phyloP scores from a whole-genome alignment of 2,113 vertebrate genomes.

The Saccopteryx leptura region DNA sequence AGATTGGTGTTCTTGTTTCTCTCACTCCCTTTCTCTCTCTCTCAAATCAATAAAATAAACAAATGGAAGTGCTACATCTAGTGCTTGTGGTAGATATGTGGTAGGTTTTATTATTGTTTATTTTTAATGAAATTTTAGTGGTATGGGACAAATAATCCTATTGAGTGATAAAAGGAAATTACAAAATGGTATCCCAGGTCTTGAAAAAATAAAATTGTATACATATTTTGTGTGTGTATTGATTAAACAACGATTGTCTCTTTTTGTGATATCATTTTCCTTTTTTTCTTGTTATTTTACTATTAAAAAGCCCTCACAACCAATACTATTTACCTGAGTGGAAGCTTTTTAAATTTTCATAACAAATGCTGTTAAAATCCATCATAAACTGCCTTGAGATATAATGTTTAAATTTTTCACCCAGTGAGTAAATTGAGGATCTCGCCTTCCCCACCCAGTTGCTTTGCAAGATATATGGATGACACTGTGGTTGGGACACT shows the following conservation, averaged over 20 bases:
- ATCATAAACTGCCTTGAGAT: not conserved
- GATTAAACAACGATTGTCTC: not conserved
- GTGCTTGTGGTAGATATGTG: not conserved
- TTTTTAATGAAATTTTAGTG: slow-evolving; percentile 43
- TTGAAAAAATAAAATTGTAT: not conserved
- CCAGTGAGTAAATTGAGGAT: not conserved
- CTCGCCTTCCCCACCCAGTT: not conserved
- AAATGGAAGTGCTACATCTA: not conserved
- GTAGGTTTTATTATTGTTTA: not conserved
- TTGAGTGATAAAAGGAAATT: slow-evolving; percentile 33
- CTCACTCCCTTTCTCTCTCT: too few species aligned
- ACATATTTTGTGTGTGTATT: not conserved
- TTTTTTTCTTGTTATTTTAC: slow-evolving; percentile 23
- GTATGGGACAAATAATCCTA: not conserved
- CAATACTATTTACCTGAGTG: not conserved
- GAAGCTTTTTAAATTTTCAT: not conserved
- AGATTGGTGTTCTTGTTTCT: too few species aligned
- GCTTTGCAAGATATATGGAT: not conserved
- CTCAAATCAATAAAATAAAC: too few species aligned
- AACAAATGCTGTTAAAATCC: not conserved
- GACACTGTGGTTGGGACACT: not conserved
- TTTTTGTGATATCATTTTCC: not conserved
- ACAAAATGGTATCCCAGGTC: not conserved
- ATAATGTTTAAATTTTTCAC: slow-evolving; percentile 11
- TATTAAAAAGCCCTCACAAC: not conserved